Conservation (phyloP, 2,797 vertebrate genomes). For the Enteromius treurensis region DNA sequence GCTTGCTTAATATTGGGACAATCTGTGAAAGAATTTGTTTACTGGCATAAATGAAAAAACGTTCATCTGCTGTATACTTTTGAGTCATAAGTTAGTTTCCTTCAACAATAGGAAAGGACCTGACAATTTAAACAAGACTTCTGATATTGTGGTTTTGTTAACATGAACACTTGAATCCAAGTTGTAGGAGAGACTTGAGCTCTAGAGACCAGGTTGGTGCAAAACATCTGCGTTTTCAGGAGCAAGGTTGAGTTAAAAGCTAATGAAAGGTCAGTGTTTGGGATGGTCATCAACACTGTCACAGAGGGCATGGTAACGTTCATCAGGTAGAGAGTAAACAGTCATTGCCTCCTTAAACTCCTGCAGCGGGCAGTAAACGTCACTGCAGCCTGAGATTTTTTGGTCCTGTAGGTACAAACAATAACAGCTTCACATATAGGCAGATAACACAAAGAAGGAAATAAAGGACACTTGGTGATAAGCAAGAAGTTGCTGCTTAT, state of each 20-base stretch:
- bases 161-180: slow-evolving; percentile 11
- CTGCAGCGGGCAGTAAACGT: slow-evolving; percentile 86
- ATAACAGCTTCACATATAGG: neutral
- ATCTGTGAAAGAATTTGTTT: neutral
- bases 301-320: slow-evolving; percentile 81
- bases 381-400: slow-evolving; percentile 84
- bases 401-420: slow-evolving; percentile 78
- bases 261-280: slow-evolving; percentile 58
- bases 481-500: neutral
- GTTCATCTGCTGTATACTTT: neutral
- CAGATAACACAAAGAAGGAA: neutral
- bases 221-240: neutral
- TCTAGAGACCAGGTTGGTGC: neutral
- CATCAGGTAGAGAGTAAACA: slow-evolving; percentile 72
- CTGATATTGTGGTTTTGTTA: neutral
- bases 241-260: slow-evolving; percentile 12
- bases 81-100: neutral
- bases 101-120: neutral
- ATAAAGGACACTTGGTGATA: neutral
- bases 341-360: slow-evolving; percentile 85
- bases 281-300: slow-evolving; percentile 59
- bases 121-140: slow-evolving; percentile 2
- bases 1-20: neutral
- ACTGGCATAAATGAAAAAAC: neutral
- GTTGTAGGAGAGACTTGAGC: neutral